A percentile compares a stretch with the other conserved stretches of the same genome.
Evolutionary conservation across 2,113 vertebrate genomes (phyloP).

Genomic region (Antigone vipio): DNA sequence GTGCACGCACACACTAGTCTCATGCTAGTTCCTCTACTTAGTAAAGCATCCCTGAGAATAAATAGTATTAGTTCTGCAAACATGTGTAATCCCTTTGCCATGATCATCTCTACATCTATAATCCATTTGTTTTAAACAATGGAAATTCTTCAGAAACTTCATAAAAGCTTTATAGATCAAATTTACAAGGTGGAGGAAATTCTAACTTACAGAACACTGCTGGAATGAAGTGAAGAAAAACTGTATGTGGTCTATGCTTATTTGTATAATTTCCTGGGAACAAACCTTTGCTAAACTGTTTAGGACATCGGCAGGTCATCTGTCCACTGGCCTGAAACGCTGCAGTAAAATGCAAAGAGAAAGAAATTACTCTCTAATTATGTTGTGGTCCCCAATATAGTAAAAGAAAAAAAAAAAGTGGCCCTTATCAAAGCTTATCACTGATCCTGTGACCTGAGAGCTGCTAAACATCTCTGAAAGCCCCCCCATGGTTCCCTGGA

Average conservation of each 20-base stretch:
- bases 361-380: neutral
- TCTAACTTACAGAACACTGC: neutral
- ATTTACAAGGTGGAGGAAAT: neutral
- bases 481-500: neutral
- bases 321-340: neutral
- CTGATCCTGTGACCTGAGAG: neutral
- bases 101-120: neutral
- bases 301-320: neutral
- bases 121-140: neutral
- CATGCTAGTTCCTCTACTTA: neutral
- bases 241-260: neutral
- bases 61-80: neutral
- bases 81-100: neutral
- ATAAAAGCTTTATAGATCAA: neutral
- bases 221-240: neutral
- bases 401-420: no score
- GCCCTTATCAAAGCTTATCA: neutral
- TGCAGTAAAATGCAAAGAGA: neutral
- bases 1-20: rapidly evolving
- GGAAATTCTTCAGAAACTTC: neutral
- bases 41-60: neutral
- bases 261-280: neutral
- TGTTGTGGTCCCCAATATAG: neutral
- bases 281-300: neutral
- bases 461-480: neutral